phyloP scores from a whole-genome alignment of 2,113 vertebrate genomes.

The Rhadina sibilatrix region DNA sequence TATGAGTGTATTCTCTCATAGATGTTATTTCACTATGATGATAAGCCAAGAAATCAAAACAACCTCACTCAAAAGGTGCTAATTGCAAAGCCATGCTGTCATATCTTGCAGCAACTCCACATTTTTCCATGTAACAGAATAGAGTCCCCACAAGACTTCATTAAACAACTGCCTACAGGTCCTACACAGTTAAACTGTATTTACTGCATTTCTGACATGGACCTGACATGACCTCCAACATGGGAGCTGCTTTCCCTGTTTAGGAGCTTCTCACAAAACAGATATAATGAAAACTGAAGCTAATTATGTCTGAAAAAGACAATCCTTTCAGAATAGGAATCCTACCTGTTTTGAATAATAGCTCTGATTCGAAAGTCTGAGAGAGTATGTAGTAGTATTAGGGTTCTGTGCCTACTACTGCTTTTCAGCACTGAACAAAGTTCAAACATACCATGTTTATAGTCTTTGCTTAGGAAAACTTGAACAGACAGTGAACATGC shows the following conservation, averaged over 20 bases:
- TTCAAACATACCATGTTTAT: not conserved
- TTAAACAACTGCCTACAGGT: not conserved
- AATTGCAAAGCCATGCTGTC: not conserved
- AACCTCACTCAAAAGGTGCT: not conserved
- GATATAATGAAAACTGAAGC: not conserved
- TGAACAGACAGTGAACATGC: not conserved
- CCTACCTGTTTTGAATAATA: not conserved
- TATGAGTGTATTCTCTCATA: not conserved
- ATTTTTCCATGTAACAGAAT: not conserved
- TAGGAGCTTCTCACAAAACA: not conserved
- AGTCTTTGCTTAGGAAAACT: not conserved
- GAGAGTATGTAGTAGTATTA: not conserved
- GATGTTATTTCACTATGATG: not conserved
- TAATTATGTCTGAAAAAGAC: not conserved
- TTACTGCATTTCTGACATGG: not conserved
- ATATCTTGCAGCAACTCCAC: not conserved
- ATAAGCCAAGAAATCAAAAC: not conserved
- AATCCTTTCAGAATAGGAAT: not conserved
- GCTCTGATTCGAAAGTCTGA: not conserved
- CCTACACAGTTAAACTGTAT: not conserved
- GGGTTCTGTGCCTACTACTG: not conserved
- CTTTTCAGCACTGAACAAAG: not conserved
- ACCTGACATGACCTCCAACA: not conserved
- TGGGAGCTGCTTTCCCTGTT: not conserved
- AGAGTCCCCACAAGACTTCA: not conserved